Conservation (phyloP, 92 coral and sea anemone species). For the Desmophyllum pertusum region DNA sequence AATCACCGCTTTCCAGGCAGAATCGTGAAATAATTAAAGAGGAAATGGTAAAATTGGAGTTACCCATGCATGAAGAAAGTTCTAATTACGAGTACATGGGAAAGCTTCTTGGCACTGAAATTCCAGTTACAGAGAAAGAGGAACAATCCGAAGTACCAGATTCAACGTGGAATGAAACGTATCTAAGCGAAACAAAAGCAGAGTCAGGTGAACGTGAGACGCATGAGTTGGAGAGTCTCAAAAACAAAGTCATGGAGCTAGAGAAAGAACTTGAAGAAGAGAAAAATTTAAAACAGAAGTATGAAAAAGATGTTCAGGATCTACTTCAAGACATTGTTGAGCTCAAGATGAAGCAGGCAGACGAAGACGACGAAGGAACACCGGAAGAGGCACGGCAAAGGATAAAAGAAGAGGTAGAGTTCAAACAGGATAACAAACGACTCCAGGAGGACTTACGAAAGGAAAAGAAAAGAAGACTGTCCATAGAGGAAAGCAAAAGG, state of each 20-base stretch:
- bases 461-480: conserved; percentile 43
- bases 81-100: conserved; percentile 16
- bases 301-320: conserved; percentile 75
- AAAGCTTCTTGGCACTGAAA: conserved; percentile 1
- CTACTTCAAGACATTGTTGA: conserved; percentile 71
- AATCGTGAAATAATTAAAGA: conserved; percentile 14
- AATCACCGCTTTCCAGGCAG: neutral
- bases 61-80: conserved; percentile 7
- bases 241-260: conserved; percentile 36
- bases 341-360: conserved; percentile 67
- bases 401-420: conserved; percentile 54
- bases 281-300: conserved; percentile 50
- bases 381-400: conserved; percentile 37
- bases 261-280: conserved; percentile 62
- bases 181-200: neutral
- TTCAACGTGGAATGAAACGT: neutral
- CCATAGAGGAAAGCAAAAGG: conserved; percentile 50
- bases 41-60: conserved; percentile 14
- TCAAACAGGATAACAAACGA: conserved; percentile 58
- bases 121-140: neutral
- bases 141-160: neutral
- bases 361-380: conserved; percentile 54
- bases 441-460: conserved; percentile 57
- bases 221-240: conserved; percentile 4
- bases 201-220: neutral